A percentile compares a stretch with the other conserved stretches of the same genome.
Conservation (phyloP, 2,888 invertebrate genomes). For the Phortica okadai region DNA sequence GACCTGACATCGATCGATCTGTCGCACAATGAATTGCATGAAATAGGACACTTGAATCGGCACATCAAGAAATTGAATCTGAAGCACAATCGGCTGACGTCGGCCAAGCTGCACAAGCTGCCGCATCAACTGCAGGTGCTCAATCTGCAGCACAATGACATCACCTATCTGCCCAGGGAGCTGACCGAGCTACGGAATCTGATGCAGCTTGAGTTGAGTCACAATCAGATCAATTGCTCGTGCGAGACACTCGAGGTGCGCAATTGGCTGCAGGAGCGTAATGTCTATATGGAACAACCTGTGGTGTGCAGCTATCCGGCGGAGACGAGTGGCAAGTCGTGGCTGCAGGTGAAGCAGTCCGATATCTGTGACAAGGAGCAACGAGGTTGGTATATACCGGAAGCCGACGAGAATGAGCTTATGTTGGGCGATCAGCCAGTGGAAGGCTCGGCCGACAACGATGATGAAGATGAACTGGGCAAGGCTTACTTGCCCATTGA, state of each 20-base stretch:
- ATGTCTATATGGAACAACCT: slow-evolving; percentile 78
- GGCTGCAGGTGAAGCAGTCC: slow-evolving; percentile 80
- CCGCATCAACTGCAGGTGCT: slow-evolving; percentile 80
- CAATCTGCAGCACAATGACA: slow-evolving; percentile 81
- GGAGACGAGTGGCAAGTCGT: slow-evolving; percentile 78
- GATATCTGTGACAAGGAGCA: slow-evolving; percentile 78
- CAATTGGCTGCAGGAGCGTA: slow-evolving; percentile 79
- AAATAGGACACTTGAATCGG: slow-evolving; percentile 80
- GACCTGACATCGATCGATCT: slow-evolving; percentile 81
- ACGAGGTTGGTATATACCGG: slow-evolving; percentile 48
- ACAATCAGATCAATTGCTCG: slow-evolving; percentile 84
- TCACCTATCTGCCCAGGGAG: slow-evolving; percentile 80
- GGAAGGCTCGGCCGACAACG: slow-evolving; percentile 74
- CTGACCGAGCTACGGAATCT: slow-evolving; percentile 77
- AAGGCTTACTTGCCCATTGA: slow-evolving; percentile 70
- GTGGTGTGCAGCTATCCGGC: slow-evolving; percentile 79
- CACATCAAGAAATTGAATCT: slow-evolving; percentile 80
- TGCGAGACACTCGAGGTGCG: slow-evolving; percentile 82
- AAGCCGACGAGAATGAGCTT: slow-evolving; percentile 77
- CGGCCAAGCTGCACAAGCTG: slow-evolving; percentile 78
- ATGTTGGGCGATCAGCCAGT: slow-evolving; percentile 82
- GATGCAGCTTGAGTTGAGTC: slow-evolving; percentile 81
- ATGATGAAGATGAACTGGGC: slow-evolving; percentile 71
- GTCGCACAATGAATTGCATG: slow-evolving; percentile 80
- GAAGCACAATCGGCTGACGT: slow-evolving; percentile 80